Conservation (phyloP, 2,797 vertebrate genomes). For the Aulostomus chinensis region DNA sequence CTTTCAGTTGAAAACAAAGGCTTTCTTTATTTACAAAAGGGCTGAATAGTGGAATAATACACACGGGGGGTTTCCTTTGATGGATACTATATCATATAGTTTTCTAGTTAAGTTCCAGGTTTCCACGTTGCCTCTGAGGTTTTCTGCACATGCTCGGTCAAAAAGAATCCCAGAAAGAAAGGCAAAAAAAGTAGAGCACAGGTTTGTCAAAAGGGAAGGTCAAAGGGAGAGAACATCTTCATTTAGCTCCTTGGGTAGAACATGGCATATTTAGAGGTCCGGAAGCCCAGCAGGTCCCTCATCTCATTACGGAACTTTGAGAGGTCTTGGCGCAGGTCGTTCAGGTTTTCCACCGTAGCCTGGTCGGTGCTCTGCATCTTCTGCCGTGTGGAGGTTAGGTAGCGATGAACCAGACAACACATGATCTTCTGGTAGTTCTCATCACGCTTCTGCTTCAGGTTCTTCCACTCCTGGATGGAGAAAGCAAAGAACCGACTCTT, state of each 20-base stretch:
- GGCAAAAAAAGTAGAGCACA: constrained; percentile 15
- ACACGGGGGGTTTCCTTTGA: constrained; percentile 63
- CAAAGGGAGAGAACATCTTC: constrained; percentile 3
- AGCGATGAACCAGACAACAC: constrained; percentile 98
- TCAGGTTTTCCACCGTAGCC: constrained; percentile 97
- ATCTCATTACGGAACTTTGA: constrained; percentile 99
- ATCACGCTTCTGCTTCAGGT: constrained; percentile 94
- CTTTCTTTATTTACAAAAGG: constrained; percentile 78
- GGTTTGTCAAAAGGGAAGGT: background rate
- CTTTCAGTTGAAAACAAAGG: constrained; percentile 72
- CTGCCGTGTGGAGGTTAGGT: constrained; percentile 95
- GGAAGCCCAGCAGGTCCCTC: constrained; percentile 96
- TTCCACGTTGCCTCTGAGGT: constrained; percentile 46
- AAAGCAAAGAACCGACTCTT: no score
- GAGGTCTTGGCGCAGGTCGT: constrained; percentile 94
- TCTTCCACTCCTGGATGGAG: constrained; percentile 97
- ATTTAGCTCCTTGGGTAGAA: constrained; percentile 95
- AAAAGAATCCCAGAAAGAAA: constrained; percentile 46
- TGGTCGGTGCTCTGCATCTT: constrained; percentile 98
- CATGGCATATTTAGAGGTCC: constrained; percentile 99
- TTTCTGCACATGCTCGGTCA: constrained; percentile 72
- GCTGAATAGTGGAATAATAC: constrained; percentile 66
- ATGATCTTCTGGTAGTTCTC: constrained; percentile 99
- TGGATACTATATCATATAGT: constrained; percentile 64
- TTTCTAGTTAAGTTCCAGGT: constrained; percentile 66